These are phyloP conservation scores for Apostichopus parvimensis DNA, from an alignment of 35 echinoderm and acorn worm genomes.

Conservation along the genomic window DNA sequence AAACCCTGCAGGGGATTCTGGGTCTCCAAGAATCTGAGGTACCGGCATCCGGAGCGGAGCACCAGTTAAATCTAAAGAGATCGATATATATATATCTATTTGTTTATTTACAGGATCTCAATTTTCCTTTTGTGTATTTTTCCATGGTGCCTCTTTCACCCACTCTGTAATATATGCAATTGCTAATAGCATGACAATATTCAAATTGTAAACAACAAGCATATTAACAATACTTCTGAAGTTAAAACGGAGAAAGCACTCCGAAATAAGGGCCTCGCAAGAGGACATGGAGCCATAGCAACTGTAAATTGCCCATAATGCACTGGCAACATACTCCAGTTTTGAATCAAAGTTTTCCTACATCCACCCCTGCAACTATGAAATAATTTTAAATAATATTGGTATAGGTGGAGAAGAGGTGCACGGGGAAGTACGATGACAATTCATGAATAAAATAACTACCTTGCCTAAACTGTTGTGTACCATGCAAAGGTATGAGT, in stretches of 20 bases:
- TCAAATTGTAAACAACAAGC: background rate
- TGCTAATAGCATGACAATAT: background rate
- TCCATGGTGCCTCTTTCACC: background rate
- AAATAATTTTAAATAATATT: no score
- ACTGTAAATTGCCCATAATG: no score
- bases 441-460: no score
- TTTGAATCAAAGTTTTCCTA: no score
- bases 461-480: no score
- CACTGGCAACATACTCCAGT: no score
- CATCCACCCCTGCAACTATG: no score
- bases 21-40: constrained; percentile 16
- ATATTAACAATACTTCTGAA: background rate
- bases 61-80: background rate
- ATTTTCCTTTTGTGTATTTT: background rate
- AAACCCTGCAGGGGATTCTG: constrained; percentile 1
- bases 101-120: background rate
- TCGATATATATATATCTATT: background rate
- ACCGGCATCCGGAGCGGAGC: background rate
- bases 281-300: no score
- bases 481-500: no score
- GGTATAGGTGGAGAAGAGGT: no score
- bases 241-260: background rate
- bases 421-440: no score
- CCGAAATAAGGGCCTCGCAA: background rate
- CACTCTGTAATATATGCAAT: background rate